Conservation (phyloP, 2,888 invertebrate species). For the Sialis fuliginosa region DNA sequence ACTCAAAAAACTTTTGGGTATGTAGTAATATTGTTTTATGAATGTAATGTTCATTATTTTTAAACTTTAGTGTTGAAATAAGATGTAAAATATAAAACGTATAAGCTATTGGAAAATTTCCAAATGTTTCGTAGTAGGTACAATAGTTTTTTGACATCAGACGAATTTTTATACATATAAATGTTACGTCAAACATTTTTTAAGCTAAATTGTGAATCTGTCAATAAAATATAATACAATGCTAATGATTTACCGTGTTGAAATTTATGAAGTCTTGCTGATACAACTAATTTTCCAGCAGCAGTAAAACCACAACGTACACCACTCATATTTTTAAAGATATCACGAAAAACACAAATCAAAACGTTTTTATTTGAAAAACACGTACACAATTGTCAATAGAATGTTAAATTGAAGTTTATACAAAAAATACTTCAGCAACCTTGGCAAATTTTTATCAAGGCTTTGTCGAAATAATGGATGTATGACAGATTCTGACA, state of each 20-base stretch:
- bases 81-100: background rate
- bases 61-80: too few species aligned
- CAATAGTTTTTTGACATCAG: background rate
- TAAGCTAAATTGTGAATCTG: background rate
- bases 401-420: too few species aligned
- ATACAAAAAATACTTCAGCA: too few species aligned
- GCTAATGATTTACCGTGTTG: constrained; percentile 21
- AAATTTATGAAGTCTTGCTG: constrained; percentile 19
- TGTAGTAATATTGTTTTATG: too few species aligned
- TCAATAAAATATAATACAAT: background rate
- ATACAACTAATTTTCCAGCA: constrained; percentile 24
- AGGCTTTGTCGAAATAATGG: too few species aligned
- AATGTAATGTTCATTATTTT: too few species aligned
- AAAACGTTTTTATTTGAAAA: too few species aligned
- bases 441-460: too few species aligned
- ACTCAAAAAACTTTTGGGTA: background rate
- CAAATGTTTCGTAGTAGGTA: background rate
- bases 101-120: background rate
- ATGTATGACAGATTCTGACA: too few species aligned
- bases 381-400: too few species aligned
- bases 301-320: constrained; percentile 25
- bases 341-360: background rate
- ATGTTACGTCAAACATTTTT: background rate
- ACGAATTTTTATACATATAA: background rate
- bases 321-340: constrained; percentile 15